Evolutionary conservation across 1,140 invertebrate genomes (phyloP).

Genomic region (Carposina sasakii): DNA sequence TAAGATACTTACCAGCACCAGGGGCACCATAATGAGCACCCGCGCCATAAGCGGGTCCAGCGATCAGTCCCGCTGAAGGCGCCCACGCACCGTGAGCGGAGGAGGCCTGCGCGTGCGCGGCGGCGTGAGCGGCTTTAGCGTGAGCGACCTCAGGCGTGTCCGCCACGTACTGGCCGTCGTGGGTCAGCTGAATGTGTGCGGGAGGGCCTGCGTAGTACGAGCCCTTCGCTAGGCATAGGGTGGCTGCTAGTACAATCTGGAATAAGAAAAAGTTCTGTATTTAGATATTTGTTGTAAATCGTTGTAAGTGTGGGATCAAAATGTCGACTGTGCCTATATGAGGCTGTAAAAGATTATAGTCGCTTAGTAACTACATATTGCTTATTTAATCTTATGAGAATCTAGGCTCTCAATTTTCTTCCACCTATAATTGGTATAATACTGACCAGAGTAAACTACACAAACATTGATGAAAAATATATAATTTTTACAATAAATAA

Average conservation of each 20-base stretch:
- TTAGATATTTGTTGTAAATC: too few species aligned
- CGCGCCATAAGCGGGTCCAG: conserved; percentile 44
- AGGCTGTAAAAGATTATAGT: too few species aligned
- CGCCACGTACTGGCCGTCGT: conserved; percentile 58
- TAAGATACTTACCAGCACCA: conserved; percentile 45
- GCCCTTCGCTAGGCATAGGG: conserved; percentile 57
- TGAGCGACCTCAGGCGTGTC: conserved; percentile 68
- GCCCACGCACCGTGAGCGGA: conserved; percentile 51
- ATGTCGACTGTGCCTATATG: too few species aligned
- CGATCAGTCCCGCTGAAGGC: conserved; percentile 42
- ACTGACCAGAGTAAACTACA: too few species aligned
- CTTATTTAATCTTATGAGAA: too few species aligned
- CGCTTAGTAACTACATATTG: too few species aligned
- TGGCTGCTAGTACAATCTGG: conserved; percentile 58
- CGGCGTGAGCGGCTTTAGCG: conserved; percentile 61
- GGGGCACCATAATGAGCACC: conserved; percentile 56
- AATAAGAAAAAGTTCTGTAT: too few species aligned
- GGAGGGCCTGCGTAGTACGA: conserved; percentile 60
- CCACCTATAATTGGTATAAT: too few species aligned
- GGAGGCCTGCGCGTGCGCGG: conserved; percentile 57
- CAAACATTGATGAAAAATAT: too few species aligned
- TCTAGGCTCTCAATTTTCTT: too few species aligned
- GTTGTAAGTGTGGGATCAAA: too few species aligned
- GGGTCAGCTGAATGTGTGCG: conserved; percentile 60
- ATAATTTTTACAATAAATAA: too few species aligned